Conservation (phyloP, 2,888 invertebrate genomes). For the Drosophila stalkeri region DNA sequence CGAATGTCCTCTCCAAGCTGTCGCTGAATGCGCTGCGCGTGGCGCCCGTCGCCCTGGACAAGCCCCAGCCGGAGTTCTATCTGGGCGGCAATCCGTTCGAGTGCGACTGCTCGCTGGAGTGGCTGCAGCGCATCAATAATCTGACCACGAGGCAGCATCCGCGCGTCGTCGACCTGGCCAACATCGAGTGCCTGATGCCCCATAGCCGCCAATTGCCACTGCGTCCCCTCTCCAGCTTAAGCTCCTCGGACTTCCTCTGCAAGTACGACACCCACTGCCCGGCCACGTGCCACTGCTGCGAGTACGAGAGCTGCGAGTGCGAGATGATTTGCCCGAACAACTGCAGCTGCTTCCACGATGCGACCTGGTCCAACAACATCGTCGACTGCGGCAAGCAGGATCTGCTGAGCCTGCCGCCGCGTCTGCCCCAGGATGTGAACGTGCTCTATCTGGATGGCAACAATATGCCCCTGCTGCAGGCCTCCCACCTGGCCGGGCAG, state of each 20-base stretch:
- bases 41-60: slow-evolving; percentile 89
- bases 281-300: slow-evolving; percentile 97
- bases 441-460: slow-evolving; percentile 97
- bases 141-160: slow-evolving; percentile 94
- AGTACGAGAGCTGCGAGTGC: slow-evolving; percentile 98
- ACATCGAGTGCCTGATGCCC: slow-evolving; percentile 94
- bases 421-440: slow-evolving; percentile 97
- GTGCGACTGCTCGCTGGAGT: slow-evolving; percentile 98
- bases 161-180: slow-evolving; percentile 94
- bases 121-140: slow-evolving; percentile 95
- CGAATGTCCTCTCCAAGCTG: slow-evolving; percentile 93
- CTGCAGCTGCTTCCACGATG: slow-evolving; percentile 97
- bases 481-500: slow-evolving; percentile 95
- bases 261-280: slow-evolving; percentile 97
- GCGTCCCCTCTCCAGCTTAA: slow-evolving; percentile 91
- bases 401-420: slow-evolving; percentile 87
- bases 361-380: slow-evolving; percentile 96
- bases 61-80: slow-evolving; percentile 94
- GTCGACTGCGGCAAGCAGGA: slow-evolving; percentile 93
- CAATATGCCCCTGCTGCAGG: slow-evolving; percentile 90
- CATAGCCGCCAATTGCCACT: slow-evolving; percentile 93
- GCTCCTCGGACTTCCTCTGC: slow-evolving; percentile 94
- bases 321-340: slow-evolving; percentile 98
- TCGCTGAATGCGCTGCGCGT: slow-evolving; percentile 92
- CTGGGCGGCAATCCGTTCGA: slow-evolving; percentile 96